These are phyloP conservation scores for Musca domestica DNA, from an alignment of 1,140 invertebrate genomes.

Conservation along the genomic window DNA sequence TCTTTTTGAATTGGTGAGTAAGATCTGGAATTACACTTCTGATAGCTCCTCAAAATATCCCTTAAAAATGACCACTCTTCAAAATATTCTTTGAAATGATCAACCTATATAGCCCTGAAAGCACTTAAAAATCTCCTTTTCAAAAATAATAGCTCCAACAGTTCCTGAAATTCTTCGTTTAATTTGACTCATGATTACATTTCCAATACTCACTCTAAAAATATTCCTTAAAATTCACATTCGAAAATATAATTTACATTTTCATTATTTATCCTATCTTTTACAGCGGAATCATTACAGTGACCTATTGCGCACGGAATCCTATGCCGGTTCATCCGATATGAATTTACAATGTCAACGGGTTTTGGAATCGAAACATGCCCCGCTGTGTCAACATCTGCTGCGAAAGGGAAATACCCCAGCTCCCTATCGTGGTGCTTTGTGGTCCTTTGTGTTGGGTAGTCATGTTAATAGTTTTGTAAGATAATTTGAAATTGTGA, in stretches of 20 bases:
- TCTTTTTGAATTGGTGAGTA: slow-evolving; percentile 66
- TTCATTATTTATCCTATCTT: background rate
- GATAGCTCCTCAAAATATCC: too few relatives aligned
- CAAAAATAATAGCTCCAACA: too few relatives aligned
- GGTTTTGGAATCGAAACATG: slow-evolving; percentile 44
- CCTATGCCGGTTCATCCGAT: slow-evolving; percentile 29
- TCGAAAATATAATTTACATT: background rate
- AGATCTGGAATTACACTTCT: too few relatives aligned
- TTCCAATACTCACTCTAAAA: too few relatives aligned
- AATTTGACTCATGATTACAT: too few relatives aligned
- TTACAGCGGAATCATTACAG: slow-evolving; percentile 37
- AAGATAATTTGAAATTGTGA: slow-evolving; percentile 13
- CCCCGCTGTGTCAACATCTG: slow-evolving; percentile 50
- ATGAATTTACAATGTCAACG: slow-evolving; percentile 38
- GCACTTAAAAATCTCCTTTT: too few relatives aligned
- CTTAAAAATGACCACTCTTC: too few relatives aligned
- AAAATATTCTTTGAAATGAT: too few relatives aligned
- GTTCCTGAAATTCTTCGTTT: too few relatives aligned
- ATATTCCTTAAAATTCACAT: too few relatives aligned
- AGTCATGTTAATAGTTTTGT: slow-evolving; percentile 48
- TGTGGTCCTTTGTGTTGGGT: slow-evolving; percentile 50
- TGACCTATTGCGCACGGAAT: slow-evolving; percentile 42
- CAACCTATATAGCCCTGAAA: too few relatives aligned
- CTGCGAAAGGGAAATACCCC: slow-evolving; percentile 50
- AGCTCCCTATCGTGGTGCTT: slow-evolving; percentile 43